Base-by-base conservation (phyloP, 2,888 invertebrate species). In the Cantharis rufa region DNA sequence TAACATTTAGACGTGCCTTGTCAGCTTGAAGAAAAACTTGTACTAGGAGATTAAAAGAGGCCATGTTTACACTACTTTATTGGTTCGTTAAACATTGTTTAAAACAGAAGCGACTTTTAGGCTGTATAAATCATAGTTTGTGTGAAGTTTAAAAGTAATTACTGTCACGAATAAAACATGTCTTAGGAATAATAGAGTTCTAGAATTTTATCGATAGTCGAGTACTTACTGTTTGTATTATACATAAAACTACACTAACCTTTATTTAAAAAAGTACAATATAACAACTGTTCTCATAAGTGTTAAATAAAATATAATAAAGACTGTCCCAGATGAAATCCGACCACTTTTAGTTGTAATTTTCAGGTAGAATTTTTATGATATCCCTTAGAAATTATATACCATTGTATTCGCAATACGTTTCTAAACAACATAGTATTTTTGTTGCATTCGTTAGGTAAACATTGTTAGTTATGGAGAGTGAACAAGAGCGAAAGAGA, bases 91-190 rank as follows among this genome's bases (percentile, higher is more conserved):
- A 66, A 66, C 21, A 21, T 66, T n/a, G 15, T 66, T 66, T 66
- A 21, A 21, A 66, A 66, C 18, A 66, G 64, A 66, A 21, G 18
- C 64, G 64, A 66, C 15, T 66, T 32, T 66, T 66, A 66, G 9
- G 21, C 15, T 28, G 69, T 48, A 72, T 76, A 76, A 76, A 72
- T 76, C 76, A 76, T 64, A 72, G 72, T 72, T 76, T 70, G 72
- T 18, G 72, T 48, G 70, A 76, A 72, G 72, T 63, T 76, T 48
- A 62, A 68, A 72, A 72, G 72, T 70, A 72, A 76, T 76, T 72
- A 72, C 72, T 76, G 72, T 72, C 76, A 32, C 10, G 72, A 63
- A 72, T 61, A 15, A 66, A n/a, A 66, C 21, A 24, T 66, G 48
- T 48, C 48, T 24, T 66, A 66, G n/a, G 64, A 66, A 21, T 24